phyloP scores from a whole-genome alignment of 2,797 vertebrate genomes.

The Sphenodon punctatus region DNA sequence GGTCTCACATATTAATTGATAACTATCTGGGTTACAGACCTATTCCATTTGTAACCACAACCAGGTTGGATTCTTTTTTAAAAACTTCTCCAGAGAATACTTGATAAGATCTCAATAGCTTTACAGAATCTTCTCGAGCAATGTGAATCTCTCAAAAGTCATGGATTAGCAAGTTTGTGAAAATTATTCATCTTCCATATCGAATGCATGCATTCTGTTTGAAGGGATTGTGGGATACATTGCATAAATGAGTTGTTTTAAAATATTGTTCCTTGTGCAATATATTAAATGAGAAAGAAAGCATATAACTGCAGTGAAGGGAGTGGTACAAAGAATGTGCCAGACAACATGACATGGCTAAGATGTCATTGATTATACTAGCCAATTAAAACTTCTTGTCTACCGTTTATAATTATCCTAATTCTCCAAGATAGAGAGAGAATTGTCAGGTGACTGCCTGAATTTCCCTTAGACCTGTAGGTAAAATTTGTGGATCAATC shows the following conservation, averaged over 20 bases:
- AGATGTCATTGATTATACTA: not conserved
- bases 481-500: not conserved
- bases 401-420: not conserved
- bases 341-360: not conserved
- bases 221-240: not conserved
- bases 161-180: not conserved
- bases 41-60: conserved; percentile 40
- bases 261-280: not conserved
- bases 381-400: not conserved
- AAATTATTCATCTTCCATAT: not conserved
- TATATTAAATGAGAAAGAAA: not conserved
- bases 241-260: not conserved
- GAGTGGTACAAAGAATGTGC: not conserved
- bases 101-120: conserved; percentile 49
- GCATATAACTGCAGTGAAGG: conserved; percentile 1
- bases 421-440: not conserved
- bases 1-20: conserved; percentile 42
- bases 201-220: not conserved
- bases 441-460: not conserved
- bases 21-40: conserved; percentile 41
- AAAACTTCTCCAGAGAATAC: conserved; percentile 16
- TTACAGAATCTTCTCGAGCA: conserved; percentile 10
- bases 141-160: conserved; percentile 6
- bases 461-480: not conserved
- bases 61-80: not conserved